These are phyloP conservation scores for Motacilla alba DNA, from an alignment of 2,113 vertebrate genomes.

Conservation along the genomic window DNA sequence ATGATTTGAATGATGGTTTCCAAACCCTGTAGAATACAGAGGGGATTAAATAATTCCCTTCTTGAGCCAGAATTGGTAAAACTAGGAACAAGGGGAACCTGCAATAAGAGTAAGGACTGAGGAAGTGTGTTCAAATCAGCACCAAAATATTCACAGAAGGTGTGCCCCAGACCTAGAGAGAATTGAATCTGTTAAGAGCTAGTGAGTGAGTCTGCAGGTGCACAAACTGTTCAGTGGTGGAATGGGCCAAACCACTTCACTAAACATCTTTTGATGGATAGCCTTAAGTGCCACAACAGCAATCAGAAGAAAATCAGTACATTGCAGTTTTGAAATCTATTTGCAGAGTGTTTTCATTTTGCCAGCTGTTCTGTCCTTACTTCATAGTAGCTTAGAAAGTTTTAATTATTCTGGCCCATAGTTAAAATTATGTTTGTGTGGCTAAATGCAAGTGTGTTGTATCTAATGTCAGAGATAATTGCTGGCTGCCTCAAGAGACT, in stretches of 20 bases:
- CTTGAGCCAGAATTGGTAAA: background rate
- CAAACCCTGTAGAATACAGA: background rate
- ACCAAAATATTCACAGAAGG: background rate
- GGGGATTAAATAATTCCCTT: background rate
- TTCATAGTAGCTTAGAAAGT: background rate
- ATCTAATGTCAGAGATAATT: conserved; percentile 53
- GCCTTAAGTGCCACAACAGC: background rate
- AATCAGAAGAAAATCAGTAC: background rate
- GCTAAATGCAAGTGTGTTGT: conserved; percentile 40
- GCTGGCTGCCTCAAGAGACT: conserved; percentile 36
- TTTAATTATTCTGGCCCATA: conserved; percentile 34
- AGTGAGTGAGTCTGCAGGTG: background rate
- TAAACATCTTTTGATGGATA: background rate
- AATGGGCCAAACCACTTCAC: background rate
- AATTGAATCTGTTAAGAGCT: background rate
- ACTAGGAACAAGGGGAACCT: background rate
- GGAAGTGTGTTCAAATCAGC: background rate
- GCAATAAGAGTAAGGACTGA: background rate
- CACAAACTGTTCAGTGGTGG: background rate
- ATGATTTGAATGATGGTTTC: background rate
- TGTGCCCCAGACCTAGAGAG: background rate
- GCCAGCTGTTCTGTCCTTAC: conserved; percentile 6
- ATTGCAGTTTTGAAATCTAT: background rate
- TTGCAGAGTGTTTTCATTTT: background rate
- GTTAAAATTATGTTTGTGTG: conserved; percentile 26